Evolutionary conservation across 2,888 invertebrate species (phyloP).

Genomic region (Drosophila affinis): DNA sequence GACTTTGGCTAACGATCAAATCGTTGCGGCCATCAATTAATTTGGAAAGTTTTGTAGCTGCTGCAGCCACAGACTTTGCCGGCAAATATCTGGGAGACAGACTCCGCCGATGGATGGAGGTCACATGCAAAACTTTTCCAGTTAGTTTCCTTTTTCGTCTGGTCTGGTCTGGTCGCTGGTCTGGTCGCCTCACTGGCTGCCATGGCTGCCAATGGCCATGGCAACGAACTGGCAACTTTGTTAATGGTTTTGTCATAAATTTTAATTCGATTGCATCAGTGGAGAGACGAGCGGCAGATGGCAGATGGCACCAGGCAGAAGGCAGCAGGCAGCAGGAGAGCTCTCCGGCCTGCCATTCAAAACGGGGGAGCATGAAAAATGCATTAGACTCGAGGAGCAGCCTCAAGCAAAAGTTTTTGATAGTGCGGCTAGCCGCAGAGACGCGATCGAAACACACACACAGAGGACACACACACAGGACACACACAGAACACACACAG

Average conservation of each 20-base stretch:
- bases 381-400: conserved; percentile 53
- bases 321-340: conserved; percentile 13
- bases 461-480: neutral
- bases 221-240: conserved; percentile 59
- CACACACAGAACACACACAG: neutral
- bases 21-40: conserved; percentile 64
- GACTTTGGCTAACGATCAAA: conserved; percentile 59
- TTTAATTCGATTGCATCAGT: conserved; percentile 76
- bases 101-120: conserved; percentile 12
- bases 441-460: neutral
- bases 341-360: conserved; percentile 10
- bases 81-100: conserved; percentile 14
- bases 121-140: conserved; percentile 63
- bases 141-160: neutral
- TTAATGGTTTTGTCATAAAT: conserved; percentile 79
- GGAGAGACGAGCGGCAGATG: conserved; percentile 24
- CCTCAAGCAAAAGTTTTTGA: conserved; percentile 56
- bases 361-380: conserved; percentile 52
- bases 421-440: conserved; percentile 59
- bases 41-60: conserved; percentile 46
- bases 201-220: conserved; percentile 48
- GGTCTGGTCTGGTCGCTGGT: conserved; percentile 41
- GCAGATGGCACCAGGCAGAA: neutral
- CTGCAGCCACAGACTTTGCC: conserved; percentile 22
- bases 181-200: conserved; percentile 36